Evolutionary conservation across 2,113 vertebrate species (phyloP), one percentile per base, ranked within the genome.

Genomic region (Ellobius talpinus): DNA sequence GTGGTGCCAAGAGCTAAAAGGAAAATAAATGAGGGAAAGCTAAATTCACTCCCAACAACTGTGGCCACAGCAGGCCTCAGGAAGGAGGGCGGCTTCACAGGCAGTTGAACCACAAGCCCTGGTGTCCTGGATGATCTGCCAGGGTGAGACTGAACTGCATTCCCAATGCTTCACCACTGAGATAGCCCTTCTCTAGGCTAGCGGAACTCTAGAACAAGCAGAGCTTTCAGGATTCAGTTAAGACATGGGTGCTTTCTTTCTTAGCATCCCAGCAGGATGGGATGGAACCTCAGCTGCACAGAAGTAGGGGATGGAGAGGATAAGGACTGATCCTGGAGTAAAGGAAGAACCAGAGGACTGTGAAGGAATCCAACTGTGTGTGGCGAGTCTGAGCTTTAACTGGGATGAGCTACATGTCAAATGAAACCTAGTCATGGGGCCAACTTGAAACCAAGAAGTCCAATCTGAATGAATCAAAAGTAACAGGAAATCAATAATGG

Each of bases 1-100:
- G 23, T 42, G 36, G 19, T 79, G 61, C 78, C 95, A 97, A 87
- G 82, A 97, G 86, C 89, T 95, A 42, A 95, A 94, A 95, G 82
- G 74, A 88, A 91, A 95, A 94, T 58, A 95, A 87, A 73, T 84
- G 42, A 87, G 26, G 29, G 68, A 55, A 77, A 89, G 68, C 91
- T 86, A 74, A 96, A 89, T 91, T 94, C 47, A 36, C n/a, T 81
- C 52, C 72, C 2, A 4, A 79, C 66, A 39, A 29, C n/a, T 39
- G 74, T 81, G 65, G 63, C n/a, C 65, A 81, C 65, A 58, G 36
- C 8, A 14, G 58, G 47, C 85, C 68, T 95, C 61, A 50, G 66
- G 55, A 65, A 47, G n/a, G 89, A 91, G 36, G 10, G 72, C 0
- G 14, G 52, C 58, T 77, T 23, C 79, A 47, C 3, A 47, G 50